Conservation (phyloP, 1,140 invertebrate genomes). For the Bursaphelenchus mucronatus region DNA sequence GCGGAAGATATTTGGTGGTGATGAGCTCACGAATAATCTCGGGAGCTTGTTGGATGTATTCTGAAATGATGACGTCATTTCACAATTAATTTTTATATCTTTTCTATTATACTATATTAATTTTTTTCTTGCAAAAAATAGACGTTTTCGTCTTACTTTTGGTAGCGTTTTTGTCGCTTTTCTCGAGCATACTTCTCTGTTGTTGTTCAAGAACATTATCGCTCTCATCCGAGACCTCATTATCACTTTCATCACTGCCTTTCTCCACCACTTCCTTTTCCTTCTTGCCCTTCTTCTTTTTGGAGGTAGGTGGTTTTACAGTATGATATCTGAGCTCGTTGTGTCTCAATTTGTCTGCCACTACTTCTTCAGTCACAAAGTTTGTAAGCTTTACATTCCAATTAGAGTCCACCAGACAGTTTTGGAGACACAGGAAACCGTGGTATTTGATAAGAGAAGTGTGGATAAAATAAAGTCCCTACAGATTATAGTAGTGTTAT, state of each 20-base stretch:
- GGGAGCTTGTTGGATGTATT: conserved; percentile 56
- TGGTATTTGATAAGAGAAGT: conserved; percentile 50
- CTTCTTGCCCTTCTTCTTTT: conserved; percentile 22
- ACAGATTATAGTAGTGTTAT: conserved; percentile 7
- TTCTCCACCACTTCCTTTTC: conserved; percentile 8
- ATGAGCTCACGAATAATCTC: conserved; percentile 59
- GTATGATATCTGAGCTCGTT: conserved; percentile 40
- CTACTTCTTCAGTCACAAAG: conserved; percentile 54
- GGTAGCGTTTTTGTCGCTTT: conserved; percentile 22
- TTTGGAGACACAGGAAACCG: conserved; percentile 58
- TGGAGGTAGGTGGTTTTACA: background rate
- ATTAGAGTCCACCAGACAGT: conserved; percentile 59
- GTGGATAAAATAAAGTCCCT: conserved; percentile 56
- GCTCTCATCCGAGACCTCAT: conserved; percentile 23
- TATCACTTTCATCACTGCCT: conserved; percentile 2
- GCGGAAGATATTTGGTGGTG: conserved; percentile 51
- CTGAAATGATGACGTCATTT: conserved; percentile 14
- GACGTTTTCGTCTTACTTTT: conserved; percentile 17
- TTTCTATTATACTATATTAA: conserved; percentile 9
- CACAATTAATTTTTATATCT: conserved; percentile 7
- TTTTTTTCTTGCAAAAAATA: conserved; percentile 3
- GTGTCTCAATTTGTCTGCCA: conserved; percentile 55
- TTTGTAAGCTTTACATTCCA: conserved; percentile 60
- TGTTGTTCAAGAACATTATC: conserved; percentile 11
- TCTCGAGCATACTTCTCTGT: conserved; percentile 15